Evolutionary conservation across 1,140 invertebrate species (phyloP).

Genomic region (Polypedilum vanderplanki): DNA sequence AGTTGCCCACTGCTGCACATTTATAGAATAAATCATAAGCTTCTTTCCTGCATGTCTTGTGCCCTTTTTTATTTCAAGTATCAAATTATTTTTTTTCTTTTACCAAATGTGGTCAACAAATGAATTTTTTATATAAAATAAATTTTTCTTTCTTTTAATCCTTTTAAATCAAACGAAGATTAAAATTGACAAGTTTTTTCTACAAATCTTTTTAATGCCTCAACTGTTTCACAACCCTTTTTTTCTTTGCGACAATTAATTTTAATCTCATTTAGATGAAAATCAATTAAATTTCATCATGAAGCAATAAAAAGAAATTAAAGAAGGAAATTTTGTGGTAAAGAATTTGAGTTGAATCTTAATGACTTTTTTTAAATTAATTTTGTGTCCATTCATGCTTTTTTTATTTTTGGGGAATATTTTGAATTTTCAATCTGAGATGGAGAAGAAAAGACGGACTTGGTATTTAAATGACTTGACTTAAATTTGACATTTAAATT

Average conservation of each 20-base stretch:
- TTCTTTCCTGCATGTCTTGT: neutral
- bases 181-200: neutral
- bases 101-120: neutral
- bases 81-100: neutral
- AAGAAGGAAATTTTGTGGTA: neutral
- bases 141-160: neutral
- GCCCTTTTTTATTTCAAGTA: neutral
- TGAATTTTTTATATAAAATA: neutral
- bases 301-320: too few species aligned
- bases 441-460: too few species aligned
- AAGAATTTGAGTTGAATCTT: neutral
- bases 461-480: too few species aligned
- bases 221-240: neutral
- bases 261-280: neutral
- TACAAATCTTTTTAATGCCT: too few species aligned
- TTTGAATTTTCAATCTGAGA: neutral
- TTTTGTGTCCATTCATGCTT: neutral
- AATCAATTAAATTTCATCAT: neutral
- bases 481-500: too few species aligned
- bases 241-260: neutral
- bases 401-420: neutral
- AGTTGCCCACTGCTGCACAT: neutral
- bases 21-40: conserved; percentile 5
- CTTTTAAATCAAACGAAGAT: neutral
- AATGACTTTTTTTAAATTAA: neutral